Percentiles rank a stretch among this genome's conserved stretches.
Conservation (phyloP, 2,797 vertebrate species). For the Merluccius polli region DNA sequence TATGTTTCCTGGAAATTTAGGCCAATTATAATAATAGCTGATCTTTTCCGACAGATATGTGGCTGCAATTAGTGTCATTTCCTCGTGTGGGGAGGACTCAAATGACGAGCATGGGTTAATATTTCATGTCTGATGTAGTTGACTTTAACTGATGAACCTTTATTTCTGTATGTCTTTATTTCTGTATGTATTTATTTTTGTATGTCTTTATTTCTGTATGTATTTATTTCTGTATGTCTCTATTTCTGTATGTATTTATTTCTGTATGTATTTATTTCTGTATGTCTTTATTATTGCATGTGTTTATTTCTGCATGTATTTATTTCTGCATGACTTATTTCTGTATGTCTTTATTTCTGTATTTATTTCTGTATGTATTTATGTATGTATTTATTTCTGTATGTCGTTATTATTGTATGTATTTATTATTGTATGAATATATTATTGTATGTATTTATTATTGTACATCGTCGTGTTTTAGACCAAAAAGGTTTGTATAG, state of each 20-base stretch:
- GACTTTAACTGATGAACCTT: not conserved
- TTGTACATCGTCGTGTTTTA: not conserved
- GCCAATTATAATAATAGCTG: not conserved
- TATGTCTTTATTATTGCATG: not conserved
- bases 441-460: not conserved
- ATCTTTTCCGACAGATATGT: constrained; percentile 1
- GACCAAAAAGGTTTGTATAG: too few species aligned
- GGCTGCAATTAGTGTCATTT: not conserved
- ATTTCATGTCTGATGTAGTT: not conserved
- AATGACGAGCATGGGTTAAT: not conserved
- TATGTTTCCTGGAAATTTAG: not conserved
- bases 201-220: not conserved
- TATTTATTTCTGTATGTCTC: too few species aligned
- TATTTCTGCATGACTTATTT: too few species aligned
- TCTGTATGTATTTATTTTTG: too few species aligned
- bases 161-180: too few species aligned
- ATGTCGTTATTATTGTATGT: not conserved
- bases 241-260: too few species aligned
- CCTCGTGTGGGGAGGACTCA: not conserved
- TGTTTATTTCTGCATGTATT: too few species aligned
- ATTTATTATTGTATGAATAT: too few species aligned
- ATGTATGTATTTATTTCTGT: not conserved
- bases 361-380: not conserved
- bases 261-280: too few species aligned
- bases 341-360: too few species aligned